phyloP scores from a whole-genome alignment of 2,797 vertebrate genomes.

The Oreochromis grahami region DNA sequence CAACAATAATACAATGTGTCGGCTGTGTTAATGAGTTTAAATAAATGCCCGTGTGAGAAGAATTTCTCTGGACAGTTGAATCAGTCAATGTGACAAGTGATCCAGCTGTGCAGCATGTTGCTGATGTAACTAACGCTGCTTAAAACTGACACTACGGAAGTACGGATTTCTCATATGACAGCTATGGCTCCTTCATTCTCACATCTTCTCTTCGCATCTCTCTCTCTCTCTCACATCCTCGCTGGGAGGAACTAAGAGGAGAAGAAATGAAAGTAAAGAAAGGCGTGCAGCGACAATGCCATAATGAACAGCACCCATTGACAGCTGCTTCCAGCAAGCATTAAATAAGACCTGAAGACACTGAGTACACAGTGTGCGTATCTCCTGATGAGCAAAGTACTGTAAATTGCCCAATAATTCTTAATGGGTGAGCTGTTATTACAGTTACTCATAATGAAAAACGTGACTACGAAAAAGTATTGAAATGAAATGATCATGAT shows the following conservation, averaged over 20 bases:
- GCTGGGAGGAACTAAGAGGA: background rate
- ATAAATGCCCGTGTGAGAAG: background rate
- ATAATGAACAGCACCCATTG: background rate
- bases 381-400: conserved; percentile 3
- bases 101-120: background rate
- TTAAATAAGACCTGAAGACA: background rate
- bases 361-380: background rate
- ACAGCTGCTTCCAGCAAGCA: background rate
- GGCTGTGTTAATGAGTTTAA: background rate
- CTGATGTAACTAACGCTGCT: background rate
- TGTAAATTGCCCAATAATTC: background rate
- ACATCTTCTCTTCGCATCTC: background rate
- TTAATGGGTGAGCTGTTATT: background rate
- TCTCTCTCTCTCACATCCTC: background rate
- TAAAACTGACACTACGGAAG: background rate
- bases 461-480: background rate
- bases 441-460: background rate
- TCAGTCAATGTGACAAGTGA: background rate
- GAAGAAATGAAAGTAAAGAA: background rate
- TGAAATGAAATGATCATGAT: background rate
- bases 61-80: background rate
- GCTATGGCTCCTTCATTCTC: background rate
- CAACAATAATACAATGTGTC: background rate
- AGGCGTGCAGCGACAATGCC: background rate
- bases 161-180: background rate